Base-by-base conservation (phyloP, 2,888 invertebrate genomes). In the Cephus sareptanus region DNA sequence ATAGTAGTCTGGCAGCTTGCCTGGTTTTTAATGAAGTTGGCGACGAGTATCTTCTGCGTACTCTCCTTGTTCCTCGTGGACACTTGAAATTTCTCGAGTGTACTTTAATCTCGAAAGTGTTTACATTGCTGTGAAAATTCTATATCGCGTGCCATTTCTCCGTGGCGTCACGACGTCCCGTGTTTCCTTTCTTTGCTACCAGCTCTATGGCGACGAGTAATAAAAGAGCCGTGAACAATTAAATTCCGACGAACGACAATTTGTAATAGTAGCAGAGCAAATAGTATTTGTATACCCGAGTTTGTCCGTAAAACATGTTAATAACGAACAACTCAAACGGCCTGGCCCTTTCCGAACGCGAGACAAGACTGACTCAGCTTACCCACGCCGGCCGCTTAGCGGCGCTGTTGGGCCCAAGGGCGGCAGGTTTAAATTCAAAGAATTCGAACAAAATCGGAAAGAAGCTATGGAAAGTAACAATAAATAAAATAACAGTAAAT, bases 21-120 rank as follows among this genome's bases (percentile, higher is more conserved):
- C 71, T 33, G 71, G 13, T 34, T 71, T 15, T 71, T 71, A 71
- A 71, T 71, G 71, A 31, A 33, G 31, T 71, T 71, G 31, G 30
- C 71, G 71, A 71, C 71, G 12, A 71, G 34, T 71, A 71, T 71
- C 31, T 34, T 71, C 71, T 71, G 3, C 71, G 71, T 13, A 71
- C 31, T 71, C 11, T 71, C 1, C 71, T 71, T 71, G 12, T 71
- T 71, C 71, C 15, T 34, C 71, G 12, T 11, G 23, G 23, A 23
- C 40, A 56, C 40, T 71, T 71, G 11, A 30, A 33, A 33, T 30
- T 13, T n/a, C 71, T 31, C 3, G 31, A n/a, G 12, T 9, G 34
- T 71, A 71, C 9, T 71, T 71, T 30, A 71, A 71, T 71, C 71
- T 71, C 31, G 71, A 30, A 33, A 71, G 71, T 71, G 71, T 31